These are phyloP conservation scores for Diarsia rubi DNA, from an alignment of 2,888 invertebrate genomes.

Conservation along the genomic window DNA sequence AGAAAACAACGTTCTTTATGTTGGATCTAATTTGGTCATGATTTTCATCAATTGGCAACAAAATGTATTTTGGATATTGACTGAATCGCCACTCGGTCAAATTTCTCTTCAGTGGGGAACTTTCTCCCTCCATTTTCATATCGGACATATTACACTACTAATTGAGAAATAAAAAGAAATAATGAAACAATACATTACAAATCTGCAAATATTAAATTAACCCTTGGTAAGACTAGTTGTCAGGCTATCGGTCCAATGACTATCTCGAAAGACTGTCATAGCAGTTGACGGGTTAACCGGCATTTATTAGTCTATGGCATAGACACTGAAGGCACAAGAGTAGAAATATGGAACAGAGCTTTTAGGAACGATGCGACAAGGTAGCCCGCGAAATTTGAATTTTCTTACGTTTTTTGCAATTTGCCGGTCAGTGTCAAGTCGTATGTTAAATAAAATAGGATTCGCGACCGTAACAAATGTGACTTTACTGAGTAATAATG, in stretches of 20 bases:
- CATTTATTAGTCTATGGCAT: slow-evolving; percentile 28
- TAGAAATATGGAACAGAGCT: too few relatives aligned
- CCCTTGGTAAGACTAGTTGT: too few relatives aligned
- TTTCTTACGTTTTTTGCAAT: too few relatives aligned
- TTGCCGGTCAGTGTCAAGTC: too few relatives aligned
- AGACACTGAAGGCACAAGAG: slow-evolving; percentile 25
- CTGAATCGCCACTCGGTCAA: slow-evolving; percentile 88
- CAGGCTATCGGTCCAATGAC: too few relatives aligned
- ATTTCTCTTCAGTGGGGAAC: slow-evolving; percentile 79
- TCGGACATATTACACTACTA: slow-evolving; percentile 26
- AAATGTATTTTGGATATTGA: slow-evolving; percentile 87
- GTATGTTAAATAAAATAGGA: too few relatives aligned
- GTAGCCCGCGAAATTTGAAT: too few relatives aligned
- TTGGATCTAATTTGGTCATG: slow-evolving; percentile 88
- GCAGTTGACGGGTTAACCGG: too few relatives aligned
- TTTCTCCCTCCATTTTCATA: slow-evolving; percentile 88
- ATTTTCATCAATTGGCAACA: slow-evolving; percentile 91
- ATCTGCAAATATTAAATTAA: slow-evolving; percentile 49
- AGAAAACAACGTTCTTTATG: slow-evolving; percentile 91
- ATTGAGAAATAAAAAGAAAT: slow-evolving; percentile 44
- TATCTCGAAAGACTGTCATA: too few relatives aligned
- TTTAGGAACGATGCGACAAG: too few relatives aligned
- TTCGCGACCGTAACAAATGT: too few relatives aligned
- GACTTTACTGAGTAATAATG: too few relatives aligned
- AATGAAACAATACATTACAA: slow-evolving; percentile 51